Conservation (phyloP, 2,113 vertebrate genomes). For the Phainopepla nitens region DNA sequence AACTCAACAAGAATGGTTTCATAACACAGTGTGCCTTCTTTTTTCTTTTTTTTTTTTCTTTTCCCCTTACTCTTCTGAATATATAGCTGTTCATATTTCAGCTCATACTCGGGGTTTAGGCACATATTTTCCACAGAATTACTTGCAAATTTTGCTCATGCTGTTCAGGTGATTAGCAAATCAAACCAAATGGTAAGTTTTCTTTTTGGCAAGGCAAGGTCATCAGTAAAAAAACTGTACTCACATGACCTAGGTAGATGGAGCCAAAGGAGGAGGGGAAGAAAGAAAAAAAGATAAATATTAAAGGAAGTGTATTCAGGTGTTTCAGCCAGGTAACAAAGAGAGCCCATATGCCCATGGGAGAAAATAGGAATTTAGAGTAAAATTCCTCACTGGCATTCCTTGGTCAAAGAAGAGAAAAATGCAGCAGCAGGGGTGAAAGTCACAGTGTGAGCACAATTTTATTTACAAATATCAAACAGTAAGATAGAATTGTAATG, state of each 20-base stretch:
- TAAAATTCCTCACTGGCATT: not conserved
- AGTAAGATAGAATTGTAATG: not conserved
- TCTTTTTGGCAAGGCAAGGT: not conserved
- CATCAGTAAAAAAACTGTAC: not conserved
- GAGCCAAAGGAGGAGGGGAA: not conserved
- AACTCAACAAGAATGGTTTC: not conserved
- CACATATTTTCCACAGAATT: not conserved
- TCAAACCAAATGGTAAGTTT: not conserved
- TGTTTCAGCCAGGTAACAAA: not conserved
- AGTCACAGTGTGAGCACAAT: not conserved
- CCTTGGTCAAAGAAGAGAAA: not conserved
- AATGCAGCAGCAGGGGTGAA: not conserved
- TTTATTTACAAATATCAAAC: not conserved
- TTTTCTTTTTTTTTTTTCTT: no score
- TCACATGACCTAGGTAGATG: not conserved
- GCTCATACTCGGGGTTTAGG: not conserved
- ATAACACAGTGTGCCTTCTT: not conserved
- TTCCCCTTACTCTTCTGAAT: not conserved
- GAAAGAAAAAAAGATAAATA: not conserved
- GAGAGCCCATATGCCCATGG: not conserved
- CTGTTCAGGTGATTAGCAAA: not conserved
- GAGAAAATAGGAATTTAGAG: not conserved
- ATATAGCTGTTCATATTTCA: not conserved
- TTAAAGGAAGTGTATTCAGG: not conserved
- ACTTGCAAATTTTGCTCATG: not conserved